Conservation (phyloP, 2,888 invertebrate species). For the Ectropis crepuscularia region DNA sequence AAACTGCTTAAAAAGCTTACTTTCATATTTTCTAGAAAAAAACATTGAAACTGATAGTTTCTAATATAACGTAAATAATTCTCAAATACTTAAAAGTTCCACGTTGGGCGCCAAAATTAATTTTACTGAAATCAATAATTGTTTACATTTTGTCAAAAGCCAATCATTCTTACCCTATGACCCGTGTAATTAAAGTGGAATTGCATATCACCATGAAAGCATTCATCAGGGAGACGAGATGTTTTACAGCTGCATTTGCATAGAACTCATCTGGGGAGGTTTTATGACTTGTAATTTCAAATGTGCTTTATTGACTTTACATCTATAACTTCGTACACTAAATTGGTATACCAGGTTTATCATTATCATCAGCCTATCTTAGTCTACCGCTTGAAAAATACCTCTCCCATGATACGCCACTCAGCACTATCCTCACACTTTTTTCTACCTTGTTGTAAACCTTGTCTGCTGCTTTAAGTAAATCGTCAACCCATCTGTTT, state of each 20-base stretch:
- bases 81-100: too few species aligned
- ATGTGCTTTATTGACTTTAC: constrained; percentile 47
- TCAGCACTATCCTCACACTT: background rate
- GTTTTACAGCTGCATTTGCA: constrained; percentile 59
- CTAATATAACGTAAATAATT: too few species aligned
- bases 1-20: too few species aligned
- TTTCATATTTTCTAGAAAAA: too few species aligned
- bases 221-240: constrained; percentile 49
- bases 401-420: too few species aligned
- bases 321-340: constrained; percentile 15
- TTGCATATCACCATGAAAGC: constrained; percentile 38
- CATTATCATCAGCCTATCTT: background rate
- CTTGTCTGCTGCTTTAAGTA: too few species aligned
- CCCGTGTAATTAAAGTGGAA: constrained; percentile 32
- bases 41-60: too few species aligned
- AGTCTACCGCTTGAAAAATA: background rate
- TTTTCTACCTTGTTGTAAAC: too few species aligned
- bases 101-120: too few species aligned
- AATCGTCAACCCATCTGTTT: too few species aligned
- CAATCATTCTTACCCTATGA: constrained; percentile 15
- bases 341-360: background rate
- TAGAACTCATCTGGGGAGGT: constrained; percentile 56
- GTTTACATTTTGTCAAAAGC: background rate
- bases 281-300: constrained; percentile 54
- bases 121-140: too few species aligned